Evolutionary conservation across 2,888 invertebrate genomes (phyloP).

Genomic region (Cataglyphis rosenhaueri): DNA sequence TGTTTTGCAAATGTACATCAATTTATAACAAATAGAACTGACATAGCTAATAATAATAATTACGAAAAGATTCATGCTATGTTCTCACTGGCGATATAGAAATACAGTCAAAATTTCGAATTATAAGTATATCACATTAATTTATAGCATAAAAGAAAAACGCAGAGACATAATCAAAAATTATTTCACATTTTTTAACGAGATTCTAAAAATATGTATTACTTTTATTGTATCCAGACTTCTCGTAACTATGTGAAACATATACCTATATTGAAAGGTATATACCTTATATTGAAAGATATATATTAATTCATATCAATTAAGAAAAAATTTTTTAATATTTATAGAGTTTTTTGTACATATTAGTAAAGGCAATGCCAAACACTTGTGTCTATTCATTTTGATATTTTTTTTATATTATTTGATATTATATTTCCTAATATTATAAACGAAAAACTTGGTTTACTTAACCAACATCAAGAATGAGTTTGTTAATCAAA

Average conservation of each 20-base stretch:
- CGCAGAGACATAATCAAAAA: neutral
- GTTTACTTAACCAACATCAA: conserved; percentile 71
- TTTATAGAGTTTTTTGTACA: neutral
- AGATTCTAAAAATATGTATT: neutral
- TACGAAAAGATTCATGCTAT: neutral
- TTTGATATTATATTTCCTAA: conserved; percentile 14
- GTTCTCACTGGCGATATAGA: neutral
- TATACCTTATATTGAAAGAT: neutral
- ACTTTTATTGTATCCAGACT: neutral
- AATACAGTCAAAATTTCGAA: conserved; percentile 6
- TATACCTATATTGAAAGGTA: conserved; percentile 9
- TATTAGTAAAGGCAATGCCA: conserved; percentile 7
- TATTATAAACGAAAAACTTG: conserved; percentile 10
- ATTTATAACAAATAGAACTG: conserved; percentile 1
- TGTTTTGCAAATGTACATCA: neutral
- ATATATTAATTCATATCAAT: conserved; percentile 23
- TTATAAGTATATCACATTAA: conserved; percentile 7
- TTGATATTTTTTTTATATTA: conserved; percentile 22
- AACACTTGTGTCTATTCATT: conserved; percentile 19
- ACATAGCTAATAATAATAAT: conserved; percentile 8
- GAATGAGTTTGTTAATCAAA: conserved; percentile 83
- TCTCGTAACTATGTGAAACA: neutral
- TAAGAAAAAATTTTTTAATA: conserved; percentile 13
- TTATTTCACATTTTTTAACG: neutral
- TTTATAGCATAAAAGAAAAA: conserved; percentile 5